phyloP scores from a whole-genome alignment of 2,113 vertebrate genomes.

The Pluvialis apricaria region DNA sequence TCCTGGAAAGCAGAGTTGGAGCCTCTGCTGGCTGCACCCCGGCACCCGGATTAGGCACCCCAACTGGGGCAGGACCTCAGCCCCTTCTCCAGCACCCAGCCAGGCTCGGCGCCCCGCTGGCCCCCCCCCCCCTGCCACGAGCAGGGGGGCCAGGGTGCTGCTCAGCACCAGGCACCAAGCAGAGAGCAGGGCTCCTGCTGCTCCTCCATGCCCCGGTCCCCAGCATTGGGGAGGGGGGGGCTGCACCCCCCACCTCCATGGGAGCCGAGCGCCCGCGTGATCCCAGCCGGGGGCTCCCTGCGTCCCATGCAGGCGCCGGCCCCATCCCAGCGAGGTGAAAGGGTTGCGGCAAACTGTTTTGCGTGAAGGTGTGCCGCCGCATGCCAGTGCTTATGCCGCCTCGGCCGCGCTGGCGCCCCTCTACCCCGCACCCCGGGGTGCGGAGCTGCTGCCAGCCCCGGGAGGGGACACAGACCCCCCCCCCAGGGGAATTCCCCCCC shows the following conservation, averaged over 20 bases:
- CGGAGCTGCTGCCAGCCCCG: neutral
- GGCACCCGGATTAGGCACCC: neutral
- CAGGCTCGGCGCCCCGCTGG: neutral
- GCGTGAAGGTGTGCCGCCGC: rapidly evolving
- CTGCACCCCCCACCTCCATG: neutral
- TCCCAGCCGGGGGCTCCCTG: neutral
- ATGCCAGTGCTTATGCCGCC: neutral
- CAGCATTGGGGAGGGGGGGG: neutral
- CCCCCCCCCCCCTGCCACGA: neutral
- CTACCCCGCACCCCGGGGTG: neutral
- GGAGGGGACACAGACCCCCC: neutral
- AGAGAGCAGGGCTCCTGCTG: neutral
- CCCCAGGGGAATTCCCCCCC: neutral
- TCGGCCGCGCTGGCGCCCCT: rapidly evolving
- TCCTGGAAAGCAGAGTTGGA: neutral
- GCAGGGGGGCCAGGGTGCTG: neutral
- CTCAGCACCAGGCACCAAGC: too few species aligned
- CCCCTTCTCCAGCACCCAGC: neutral
- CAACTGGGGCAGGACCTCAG: neutral
- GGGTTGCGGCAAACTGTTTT: neutral
- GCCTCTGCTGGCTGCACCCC: neutral
- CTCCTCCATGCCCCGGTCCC: neutral
- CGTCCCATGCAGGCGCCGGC: neutral
- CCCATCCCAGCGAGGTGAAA: neutral
- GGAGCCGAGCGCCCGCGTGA: rapidly evolving